A percentile compares a stretch with the other conserved stretches of the same genome.
Evolutionary conservation across 2,113 vertebrate genomes (phyloP).

Genomic region (Candoia aspera): DNA sequence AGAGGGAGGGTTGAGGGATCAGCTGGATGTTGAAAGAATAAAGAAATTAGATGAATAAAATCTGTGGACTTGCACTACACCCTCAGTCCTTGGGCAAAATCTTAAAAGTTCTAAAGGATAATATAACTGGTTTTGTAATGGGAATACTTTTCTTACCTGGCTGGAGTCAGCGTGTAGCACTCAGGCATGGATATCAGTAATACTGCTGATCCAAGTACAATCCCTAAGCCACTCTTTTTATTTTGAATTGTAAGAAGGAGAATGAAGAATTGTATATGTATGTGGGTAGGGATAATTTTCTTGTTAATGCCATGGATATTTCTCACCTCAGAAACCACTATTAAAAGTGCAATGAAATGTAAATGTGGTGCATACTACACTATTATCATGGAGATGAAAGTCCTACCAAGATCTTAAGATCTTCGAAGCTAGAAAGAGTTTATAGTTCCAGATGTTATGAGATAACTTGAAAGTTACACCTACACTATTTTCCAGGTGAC

Average conservation of each 20-base stretch:
- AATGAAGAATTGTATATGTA: neutral
- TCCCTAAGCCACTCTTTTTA: neutral
- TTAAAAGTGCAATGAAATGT: neutral
- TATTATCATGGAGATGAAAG: neutral
- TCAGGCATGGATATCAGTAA: neutral
- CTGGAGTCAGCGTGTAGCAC: neutral
- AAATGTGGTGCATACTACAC: neutral
- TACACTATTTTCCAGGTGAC: neutral
- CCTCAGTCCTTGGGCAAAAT: neutral
- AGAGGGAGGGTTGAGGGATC: neutral
- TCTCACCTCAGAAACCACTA: neutral
- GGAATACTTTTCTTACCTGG: neutral
- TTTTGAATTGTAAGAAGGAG: neutral
- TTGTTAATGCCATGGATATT: neutral
- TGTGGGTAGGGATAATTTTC: neutral
- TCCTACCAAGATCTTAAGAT: neutral
- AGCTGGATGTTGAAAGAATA: neutral
- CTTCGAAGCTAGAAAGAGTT: neutral
- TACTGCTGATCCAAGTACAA: neutral
- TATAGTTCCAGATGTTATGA: neutral
- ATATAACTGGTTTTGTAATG: neutral
- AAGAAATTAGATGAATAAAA: constrained; percentile 15
- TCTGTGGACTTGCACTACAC: neutral
- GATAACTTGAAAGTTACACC: neutral
- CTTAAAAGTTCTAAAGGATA: neutral